Percentiles rank a stretch among this genome's conserved stretches.
Conservation (phyloP, 2,113 vertebrate genomes). For the Nothoprocta perdicaria region DNA sequence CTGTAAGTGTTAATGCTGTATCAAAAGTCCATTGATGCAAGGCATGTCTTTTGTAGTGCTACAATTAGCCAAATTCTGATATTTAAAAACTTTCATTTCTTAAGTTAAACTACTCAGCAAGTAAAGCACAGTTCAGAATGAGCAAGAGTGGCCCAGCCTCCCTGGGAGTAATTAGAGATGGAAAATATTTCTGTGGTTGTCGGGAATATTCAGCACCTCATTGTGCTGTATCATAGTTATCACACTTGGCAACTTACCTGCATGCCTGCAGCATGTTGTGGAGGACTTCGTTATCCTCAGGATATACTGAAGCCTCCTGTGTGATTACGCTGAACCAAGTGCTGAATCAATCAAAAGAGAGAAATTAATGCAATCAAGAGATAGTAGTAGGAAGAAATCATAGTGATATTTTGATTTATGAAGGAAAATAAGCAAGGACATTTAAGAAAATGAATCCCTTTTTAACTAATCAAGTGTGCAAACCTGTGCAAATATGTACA, state of each 20-base stretch:
- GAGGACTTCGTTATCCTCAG: conserved; percentile 14
- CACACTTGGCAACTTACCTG: conserved; percentile 52
- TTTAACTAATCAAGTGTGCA: background rate
- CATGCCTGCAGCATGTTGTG: background rate
- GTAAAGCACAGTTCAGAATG: background rate
- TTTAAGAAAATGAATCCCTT: conserved; percentile 22
- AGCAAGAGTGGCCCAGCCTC: background rate
- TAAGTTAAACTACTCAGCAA: background rate
- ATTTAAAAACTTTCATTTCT: background rate
- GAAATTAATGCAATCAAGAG: conserved; percentile 36
- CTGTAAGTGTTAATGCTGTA: background rate
- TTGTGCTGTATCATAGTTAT: conserved; percentile 24
- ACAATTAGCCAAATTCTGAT: background rate
- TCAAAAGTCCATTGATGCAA: background rate
- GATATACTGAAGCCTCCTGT: background rate
- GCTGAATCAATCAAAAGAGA: conserved; percentile 32
- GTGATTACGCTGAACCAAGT: conserved; percentile 23
- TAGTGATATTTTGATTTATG: background rate
- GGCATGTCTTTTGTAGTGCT: background rate
- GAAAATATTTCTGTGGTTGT: conserved; percentile 56
- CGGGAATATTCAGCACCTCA: conserved; percentile 45
- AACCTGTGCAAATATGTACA: conserved; percentile 35
- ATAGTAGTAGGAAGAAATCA: conserved; percentile 9
- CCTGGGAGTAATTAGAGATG: conserved; percentile 36
- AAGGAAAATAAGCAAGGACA: background rate